Percentiles rank a stretch among this genome's conserved stretches.
Evolutionary conservation across 2,888 invertebrate species (phyloP).

Genomic region (Boloria euphrosyne): DNA sequence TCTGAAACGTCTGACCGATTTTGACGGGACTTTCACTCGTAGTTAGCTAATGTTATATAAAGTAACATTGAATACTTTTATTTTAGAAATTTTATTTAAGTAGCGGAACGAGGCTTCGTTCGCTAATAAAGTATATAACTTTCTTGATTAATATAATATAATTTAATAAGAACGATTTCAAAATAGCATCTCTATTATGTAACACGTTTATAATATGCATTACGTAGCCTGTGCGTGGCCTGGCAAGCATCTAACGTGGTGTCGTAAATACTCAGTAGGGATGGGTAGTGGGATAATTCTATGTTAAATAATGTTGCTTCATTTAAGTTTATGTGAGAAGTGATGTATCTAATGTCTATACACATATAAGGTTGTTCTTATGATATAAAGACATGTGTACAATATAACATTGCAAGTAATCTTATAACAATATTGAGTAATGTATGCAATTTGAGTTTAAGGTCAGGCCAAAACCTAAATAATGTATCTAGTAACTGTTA

Average conservation of each 20-base stretch:
- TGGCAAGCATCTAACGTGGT: slow-evolving; percentile 32
- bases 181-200: slow-evolving; percentile 3
- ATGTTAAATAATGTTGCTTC: slow-evolving; percentile 22
- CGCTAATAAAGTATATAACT: too few species aligned
- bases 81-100: too few species aligned
- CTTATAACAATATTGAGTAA: too few species aligned
- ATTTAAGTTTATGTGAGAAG: slow-evolving; percentile 13
- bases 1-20: too few species aligned
- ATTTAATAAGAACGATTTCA: not conserved
- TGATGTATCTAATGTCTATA: slow-evolving; percentile 1
- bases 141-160: too few species aligned
- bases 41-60: too few species aligned
- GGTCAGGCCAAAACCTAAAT: too few species aligned
- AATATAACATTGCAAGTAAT: not conserved
- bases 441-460: too few species aligned
- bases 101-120: too few species aligned
- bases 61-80: too few species aligned
- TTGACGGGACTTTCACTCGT: too few species aligned
- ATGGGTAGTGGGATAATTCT: slow-evolving; percentile 17
- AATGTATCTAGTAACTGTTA: too few species aligned
- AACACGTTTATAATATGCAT: slow-evolving; percentile 24
- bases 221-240: slow-evolving; percentile 32
- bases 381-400: not conserved
- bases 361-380: not conserved
- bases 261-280: slow-evolving; percentile 31